Evolutionary conservation across 2,797 vertebrate species (phyloP), one percentile per base, ranked within the genome.

Genomic region (Schizopygopsis pylzovi): DNA sequence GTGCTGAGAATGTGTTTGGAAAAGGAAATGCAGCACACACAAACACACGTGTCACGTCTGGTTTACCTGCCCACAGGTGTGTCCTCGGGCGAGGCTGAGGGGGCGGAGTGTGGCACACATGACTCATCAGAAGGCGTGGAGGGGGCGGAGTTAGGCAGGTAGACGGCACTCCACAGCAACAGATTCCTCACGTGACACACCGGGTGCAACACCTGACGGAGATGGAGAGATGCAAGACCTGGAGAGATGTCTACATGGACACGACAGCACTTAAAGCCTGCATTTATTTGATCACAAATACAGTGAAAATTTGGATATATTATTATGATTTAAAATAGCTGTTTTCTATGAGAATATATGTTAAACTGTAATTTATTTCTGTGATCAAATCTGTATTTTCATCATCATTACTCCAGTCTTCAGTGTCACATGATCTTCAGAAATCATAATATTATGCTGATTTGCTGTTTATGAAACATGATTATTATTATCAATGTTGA

Each of bases 161-260:
- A 99, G 70, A 99, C 97, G 0, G 97, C 98, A 2, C 97, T 99
- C 98, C 98, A 99, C 67, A 99, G 95, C 98, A 99, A 97, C 86
- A 99, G 89, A 90, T 99, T 99, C 54, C 98, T 94, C 81, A 99
- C 98, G 0, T 99, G 98, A 94, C 98, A 99, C 90, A 99, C 98
- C 0, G 98, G 98, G 85, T 97, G 97, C 86, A 99, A 97, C 92
- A 99, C 97, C 98, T 99, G 91, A 6, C 18, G 2, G 16, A 83
- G 39, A 80, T 1, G 2, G 45, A 70, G 65, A n/a, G 10, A 37
- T 7, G 20, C 3, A 4, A 41, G 22, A 43, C 39, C 67, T 65
- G 6, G 61, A 33, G 61, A 33, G 61, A 6, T 3, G 25, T 25
- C 6, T 28, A 28, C 25, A 65, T 15, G 15, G 12, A 63, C 47